phyloP scores from a whole-genome alignment of 2,797 vertebrate genomes.

The Manis pentadactyla region DNA sequence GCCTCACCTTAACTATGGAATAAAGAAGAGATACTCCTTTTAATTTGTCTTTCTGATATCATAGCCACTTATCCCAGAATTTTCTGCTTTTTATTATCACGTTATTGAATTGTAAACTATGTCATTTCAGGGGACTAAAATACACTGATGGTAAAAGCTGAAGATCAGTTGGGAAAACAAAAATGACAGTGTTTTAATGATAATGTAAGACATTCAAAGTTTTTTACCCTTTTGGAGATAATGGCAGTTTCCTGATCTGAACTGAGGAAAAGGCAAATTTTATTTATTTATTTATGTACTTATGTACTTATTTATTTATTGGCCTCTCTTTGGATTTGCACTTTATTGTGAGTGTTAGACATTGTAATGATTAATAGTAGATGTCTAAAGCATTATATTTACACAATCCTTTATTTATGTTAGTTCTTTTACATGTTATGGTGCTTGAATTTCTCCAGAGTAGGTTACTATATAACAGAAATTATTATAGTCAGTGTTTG shows the following conservation, averaged over 20 bases:
- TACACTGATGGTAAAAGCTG: not conserved
- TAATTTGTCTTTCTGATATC: not conserved
- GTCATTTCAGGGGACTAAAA: not conserved
- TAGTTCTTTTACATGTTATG: not conserved
- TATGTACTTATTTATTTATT: not conserved
- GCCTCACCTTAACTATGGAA: not conserved
- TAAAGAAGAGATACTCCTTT: not conserved
- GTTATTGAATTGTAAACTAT: not conserved
- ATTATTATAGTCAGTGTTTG: not conserved
- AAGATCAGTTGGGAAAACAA: not conserved
- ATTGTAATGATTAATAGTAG: not conserved
- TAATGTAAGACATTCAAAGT: not conserved
- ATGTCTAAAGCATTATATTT: not conserved
- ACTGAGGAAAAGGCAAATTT: not conserved
- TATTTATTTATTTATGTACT: not conserved
- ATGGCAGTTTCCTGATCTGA: not conserved
- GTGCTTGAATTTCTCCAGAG: not conserved
- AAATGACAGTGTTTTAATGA: not conserved
- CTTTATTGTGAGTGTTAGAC: not conserved
- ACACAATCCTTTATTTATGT: not conserved
- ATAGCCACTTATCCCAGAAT: not conserved
- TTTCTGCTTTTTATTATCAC: not conserved
- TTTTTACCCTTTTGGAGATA: not conserved
- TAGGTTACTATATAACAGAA: not conserved
- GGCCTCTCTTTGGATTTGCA: not conserved